Evolutionary conservation across 1,140 invertebrate species (phyloP), one percentile per base, ranked within the genome.

Genomic region (Zaprionus capensis): DNA sequence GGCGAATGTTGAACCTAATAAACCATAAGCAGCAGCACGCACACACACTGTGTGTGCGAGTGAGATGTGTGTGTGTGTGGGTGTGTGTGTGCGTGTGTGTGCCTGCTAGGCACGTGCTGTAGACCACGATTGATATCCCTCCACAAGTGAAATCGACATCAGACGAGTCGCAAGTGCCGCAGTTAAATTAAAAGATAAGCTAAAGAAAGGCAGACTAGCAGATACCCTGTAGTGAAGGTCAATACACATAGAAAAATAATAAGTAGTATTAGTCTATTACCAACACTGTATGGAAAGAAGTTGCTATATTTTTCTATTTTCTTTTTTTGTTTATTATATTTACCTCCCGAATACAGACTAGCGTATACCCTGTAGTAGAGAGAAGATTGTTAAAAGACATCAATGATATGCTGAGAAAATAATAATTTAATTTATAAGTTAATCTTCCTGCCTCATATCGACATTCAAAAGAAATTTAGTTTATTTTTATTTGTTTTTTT

Each of bases 1-100:
- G 61, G 22, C 31, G 67, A 64, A 75, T 58, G 46, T 68, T 28
- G 28, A 53, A 36, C 46, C 20, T 34, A 64, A 64, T 65, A 55
- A 65, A 65, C 49, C 22, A 55, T 51, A 36, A 64, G 28, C 28
- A 36, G 38, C n/a, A n/a, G 31, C 31, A 34, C 31, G 31, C 31
- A 34, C 12, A 46, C 24, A 24, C 15, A 46, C 15, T 46, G 61
- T 51, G 17, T 51, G 17, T 4, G 17, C 0, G 9, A 5, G 11
- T 5, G 17, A 11, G 9, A 11, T 53, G 31, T 49, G 46, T 53
- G 17, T 36, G 26, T 11, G 41, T 46, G 11, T 5, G 2, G n/a
- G 15, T 6, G 11, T 0, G 26, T 20, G 17, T 28, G 59, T 49
- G 24, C 15, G 26, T 12, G 26, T 62, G 12, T 12, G 7, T 28